phyloP scores from a whole-genome alignment of 1,140 invertebrate genomes.

The Bathynomus jamesi region DNA sequence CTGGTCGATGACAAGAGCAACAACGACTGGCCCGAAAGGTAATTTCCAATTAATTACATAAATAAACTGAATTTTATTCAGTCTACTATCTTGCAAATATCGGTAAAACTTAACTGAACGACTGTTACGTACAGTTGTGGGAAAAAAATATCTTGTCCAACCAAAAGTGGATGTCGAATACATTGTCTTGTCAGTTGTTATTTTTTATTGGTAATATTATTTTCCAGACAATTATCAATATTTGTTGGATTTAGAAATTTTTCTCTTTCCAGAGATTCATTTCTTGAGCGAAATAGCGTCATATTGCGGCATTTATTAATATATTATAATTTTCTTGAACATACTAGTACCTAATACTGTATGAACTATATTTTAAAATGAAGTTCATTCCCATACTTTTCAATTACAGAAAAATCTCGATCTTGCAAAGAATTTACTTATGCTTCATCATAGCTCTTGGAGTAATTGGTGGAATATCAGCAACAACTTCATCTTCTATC shows the following conservation, averaged over 20 bases:
- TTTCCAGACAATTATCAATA: too few relatives aligned
- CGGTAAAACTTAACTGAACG: not conserved
- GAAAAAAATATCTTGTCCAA: not conserved
- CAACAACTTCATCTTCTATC: conserved; percentile 54
- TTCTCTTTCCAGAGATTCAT: not conserved
- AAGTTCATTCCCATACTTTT: not conserved
- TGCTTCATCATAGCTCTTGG: conserved; percentile 56
- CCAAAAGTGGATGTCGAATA: not conserved
- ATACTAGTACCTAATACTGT: not conserved
- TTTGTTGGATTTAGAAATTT: too few relatives aligned
- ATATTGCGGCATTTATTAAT: not conserved
- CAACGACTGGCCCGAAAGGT: conserved; percentile 4
- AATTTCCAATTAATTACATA: not conserved
- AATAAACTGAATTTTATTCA: not conserved
- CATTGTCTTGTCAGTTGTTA: too few relatives aligned
- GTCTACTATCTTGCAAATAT: not conserved
- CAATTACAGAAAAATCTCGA: conserved; percentile 44
- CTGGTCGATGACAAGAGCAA: conserved; percentile 40
- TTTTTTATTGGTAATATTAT: too few relatives aligned
- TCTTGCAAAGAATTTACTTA: conserved; percentile 46
- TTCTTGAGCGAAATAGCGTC: not conserved
- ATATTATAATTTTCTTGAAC: too few relatives aligned
- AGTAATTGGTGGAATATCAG: conserved; percentile 50
- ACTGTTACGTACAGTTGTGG: not conserved
- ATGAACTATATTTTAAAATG: not conserved